Evolutionary conservation across 2,113 vertebrate genomes (phyloP).

Genomic region (Zosterops japonicus): DNA sequence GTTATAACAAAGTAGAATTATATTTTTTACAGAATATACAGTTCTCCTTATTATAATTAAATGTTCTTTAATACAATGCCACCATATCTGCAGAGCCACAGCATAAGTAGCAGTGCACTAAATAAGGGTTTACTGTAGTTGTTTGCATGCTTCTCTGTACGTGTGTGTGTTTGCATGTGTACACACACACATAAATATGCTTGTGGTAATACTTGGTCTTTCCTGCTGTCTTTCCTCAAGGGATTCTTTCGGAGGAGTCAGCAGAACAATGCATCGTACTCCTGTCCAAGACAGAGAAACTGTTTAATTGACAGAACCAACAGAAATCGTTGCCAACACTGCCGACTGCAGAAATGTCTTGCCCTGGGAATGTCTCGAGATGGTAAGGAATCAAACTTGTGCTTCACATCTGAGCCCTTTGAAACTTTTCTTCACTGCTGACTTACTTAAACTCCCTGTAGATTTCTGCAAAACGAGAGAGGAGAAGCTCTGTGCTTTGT

Average conservation of each 20-base stretch:
- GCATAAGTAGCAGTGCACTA: neutral
- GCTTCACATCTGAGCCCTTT: slow-evolving; percentile 48
- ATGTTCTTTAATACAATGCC: neutral
- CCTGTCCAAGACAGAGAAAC: slow-evolving; percentile 98
- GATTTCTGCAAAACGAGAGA: slow-evolving; percentile 21
- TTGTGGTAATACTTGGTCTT: neutral
- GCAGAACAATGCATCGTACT: slow-evolving; percentile 98
- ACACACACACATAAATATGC: neutral
- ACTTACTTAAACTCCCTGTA: slow-evolving; percentile 22
- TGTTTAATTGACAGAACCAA: slow-evolving; percentile 99
- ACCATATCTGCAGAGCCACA: neutral
- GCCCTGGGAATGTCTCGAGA: slow-evolving; percentile 99
- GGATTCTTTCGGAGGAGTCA: slow-evolving; percentile 99
- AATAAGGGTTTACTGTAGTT: neutral
- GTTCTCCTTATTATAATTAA: neutral
- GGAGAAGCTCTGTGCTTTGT: neutral
- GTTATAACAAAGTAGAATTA: neutral
- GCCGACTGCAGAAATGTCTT: slow-evolving; percentile 99
- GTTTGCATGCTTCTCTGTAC: neutral
- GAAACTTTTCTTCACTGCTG: slow-evolving; percentile 8
- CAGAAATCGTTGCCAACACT: slow-evolving; percentile 99
- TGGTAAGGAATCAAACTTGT: slow-evolving; percentile 79
- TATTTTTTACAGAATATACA: neutral
- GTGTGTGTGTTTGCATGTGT: fast-evolving
- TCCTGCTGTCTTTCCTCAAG: slow-evolving; percentile 67